These are phyloP conservation scores for Cliona cf. orientalis DNA, from an alignment of 37 sponge, comb jelly and placozoan genomes.

Conservation along the genomic window DNA sequence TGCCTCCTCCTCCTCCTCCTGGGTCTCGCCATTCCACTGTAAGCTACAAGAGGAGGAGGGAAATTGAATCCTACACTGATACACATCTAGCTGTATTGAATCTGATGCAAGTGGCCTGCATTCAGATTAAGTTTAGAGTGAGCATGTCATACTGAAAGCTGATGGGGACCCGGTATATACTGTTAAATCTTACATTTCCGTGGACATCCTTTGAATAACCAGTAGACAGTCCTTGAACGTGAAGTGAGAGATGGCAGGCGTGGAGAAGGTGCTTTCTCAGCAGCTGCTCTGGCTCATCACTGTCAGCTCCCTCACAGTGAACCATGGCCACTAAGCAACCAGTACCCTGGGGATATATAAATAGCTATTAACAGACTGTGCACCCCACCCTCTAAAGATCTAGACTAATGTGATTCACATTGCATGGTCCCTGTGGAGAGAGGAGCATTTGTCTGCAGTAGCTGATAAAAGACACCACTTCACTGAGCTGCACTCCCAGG, in stretches of 20 bases:
- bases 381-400: not conserved
- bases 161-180: not conserved
- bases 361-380: not conserved
- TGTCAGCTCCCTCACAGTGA: slow-evolving; percentile 60
- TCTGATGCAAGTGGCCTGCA: too few relatives aligned
- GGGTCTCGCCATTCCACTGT: slow-evolving; percentile 33
- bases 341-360: not conserved
- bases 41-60: slow-evolving; percentile 14
- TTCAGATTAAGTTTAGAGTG: too few relatives aligned
- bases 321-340: slow-evolving; percentile 66
- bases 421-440: slow-evolving; percentile 1
- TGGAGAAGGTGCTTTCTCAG: slow-evolving; percentile 47
- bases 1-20: not conserved
- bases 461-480: slow-evolving; percentile 44
- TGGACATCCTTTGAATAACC: slow-evolving; percentile 80
- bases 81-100: not conserved
- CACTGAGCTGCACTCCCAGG: slow-evolving; percentile 55
- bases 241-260: slow-evolving; percentile 29
- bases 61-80: not conserved
- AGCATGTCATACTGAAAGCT: not conserved
- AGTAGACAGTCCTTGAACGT: slow-evolving; percentile 55
- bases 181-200: slow-evolving; percentile 64
- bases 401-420: slow-evolving; percentile 16
- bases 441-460: slow-evolving; percentile 44
- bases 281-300: slow-evolving; percentile 4